Evolutionary conservation across 2,113 vertebrate species (phyloP), one percentile per base, ranked within the genome.

Genomic region (Chaetorhynchus papuensis): DNA sequence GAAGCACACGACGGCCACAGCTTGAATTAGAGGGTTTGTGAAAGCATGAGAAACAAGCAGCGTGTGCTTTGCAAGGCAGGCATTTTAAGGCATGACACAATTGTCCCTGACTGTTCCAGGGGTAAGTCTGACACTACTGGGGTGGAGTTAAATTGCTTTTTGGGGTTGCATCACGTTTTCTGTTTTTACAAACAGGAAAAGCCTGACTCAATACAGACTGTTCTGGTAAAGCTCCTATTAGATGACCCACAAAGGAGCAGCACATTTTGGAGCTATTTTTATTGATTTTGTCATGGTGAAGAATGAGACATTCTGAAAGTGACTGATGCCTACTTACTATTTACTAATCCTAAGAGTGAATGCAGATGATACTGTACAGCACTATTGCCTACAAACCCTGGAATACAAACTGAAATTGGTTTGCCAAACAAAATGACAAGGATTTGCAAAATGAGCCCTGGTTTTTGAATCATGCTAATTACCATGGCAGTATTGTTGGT

Each of bases 111-210:
- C 35, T 77, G 28, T 93, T 93, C 54, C 83, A 93, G 69, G 50
- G 42, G 27, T 84, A 84, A 84, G 68, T 78, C 35, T 94, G 65
- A 89, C 35, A 44, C 35, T 30, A 10, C 15, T n/a, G 24, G 35
- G 84, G 47, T 91, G 93, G 90, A 85, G 84, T 60, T 79, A 79
- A 90, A 91, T 93, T 82, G 49, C 35, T 89, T 89, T 97, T 90
- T 79, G 61, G 82, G 78, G 45, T 93, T 95, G 78, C 87, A 91
- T 76, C 65, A 53, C 50, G 57, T 87, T 95, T 93, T 91, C 49
- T 72, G 20, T 54, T 93, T 87, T 90, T 60, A 83, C n/a, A 90
- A 91, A 76, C 82, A 78, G 56, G 81, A 66, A 81, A 53, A 64
- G 39, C 37, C 57, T 83, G 74, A 94, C 65, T 94, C n/a, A 26